Conservation (phyloP, 2,888 invertebrate genomes). For the Hybos culiciformis region DNA sequence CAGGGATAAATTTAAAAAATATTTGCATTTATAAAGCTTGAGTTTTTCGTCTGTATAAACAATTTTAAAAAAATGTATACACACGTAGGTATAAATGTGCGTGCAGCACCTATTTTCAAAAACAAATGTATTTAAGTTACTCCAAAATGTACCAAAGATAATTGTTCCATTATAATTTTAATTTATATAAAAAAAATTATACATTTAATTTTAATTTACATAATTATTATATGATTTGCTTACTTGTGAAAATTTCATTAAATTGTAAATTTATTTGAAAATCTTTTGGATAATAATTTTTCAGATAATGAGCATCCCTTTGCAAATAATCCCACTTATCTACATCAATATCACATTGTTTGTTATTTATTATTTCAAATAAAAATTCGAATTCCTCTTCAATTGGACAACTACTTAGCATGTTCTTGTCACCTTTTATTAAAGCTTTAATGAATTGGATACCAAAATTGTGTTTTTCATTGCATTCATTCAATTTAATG, state of each 20-base stretch:
- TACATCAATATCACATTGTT: slow-evolving; percentile 45
- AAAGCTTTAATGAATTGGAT: slow-evolving; percentile 26
- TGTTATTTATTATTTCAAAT: slow-evolving; percentile 43
- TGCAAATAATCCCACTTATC: slow-evolving; percentile 56
- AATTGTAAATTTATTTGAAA: slow-evolving; percentile 20
- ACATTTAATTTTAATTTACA: background rate
- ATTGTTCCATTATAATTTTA: background rate
- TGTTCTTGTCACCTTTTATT: slow-evolving; percentile 21
- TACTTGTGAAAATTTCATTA: slow-evolving; percentile 23
- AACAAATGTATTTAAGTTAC: slow-evolving; percentile 5
- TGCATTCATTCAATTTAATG: slow-evolving; percentile 14
- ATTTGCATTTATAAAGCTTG: no score
- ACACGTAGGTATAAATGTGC: no score
- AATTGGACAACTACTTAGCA: slow-evolving; percentile 15
- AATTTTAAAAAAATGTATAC: no score
- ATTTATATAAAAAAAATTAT: background rate
- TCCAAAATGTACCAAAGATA: background rate
- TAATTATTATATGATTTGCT: background rate
- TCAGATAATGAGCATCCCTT: slow-evolving; percentile 38
- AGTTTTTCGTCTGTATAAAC: no score
- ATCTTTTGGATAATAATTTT: slow-evolving; percentile 1
- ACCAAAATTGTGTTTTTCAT: slow-evolving; percentile 19
- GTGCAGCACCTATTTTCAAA: no score
- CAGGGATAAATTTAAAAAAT: no score
- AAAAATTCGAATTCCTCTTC: slow-evolving; percentile 21